Base-by-base conservation (phyloP, 2,797 vertebrate genomes). In the Molossus alvarezi region DNA sequence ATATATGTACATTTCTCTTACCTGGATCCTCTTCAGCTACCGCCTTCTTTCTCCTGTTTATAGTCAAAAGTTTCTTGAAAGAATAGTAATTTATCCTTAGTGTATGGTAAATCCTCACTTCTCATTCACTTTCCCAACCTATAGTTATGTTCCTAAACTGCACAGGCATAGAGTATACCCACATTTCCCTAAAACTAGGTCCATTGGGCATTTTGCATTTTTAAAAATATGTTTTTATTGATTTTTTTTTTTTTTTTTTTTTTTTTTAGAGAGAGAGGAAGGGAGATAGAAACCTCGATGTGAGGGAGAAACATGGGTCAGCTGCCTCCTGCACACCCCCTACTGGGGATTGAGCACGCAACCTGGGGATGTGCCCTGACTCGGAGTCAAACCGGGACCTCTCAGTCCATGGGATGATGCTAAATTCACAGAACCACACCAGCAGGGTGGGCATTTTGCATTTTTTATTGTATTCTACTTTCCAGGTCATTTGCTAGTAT, bases 21-120 rank as follows among this genome's bases (percentile, higher is more conserved):
- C 20, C 86, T 48, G 14, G 51, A 37, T 88, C 11, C 73, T 90
- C 60, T 94, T 51, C 18, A 60, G 45, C 17, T 27, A 62, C 17
- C 37, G 21, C 72, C 55, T 93, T 97, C 27, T 90, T 48, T 92
- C 60, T 89, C 79, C n/a, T 60, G 72, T 89, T 95, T 29, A 41
- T 1, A 69, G 51, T 58, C n/a, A 76, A 6, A n/a, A 55, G 55
- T 60, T 85, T 88, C 55, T n/a, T 81, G 33, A 69, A 82, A 77
- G 64, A 90, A 62, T 45, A n/a, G n/a, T n/a, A 84, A 60, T 91
- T 69, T 72, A 55, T 64, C 45, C 18, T 72, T 76, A 25, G 25
- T 33, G 20, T 48, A 10, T 80, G 80, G 7, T 12, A 14, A 53
- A 57, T 83, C 72, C 91, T 92, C 18, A 58, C 65, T 91, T 93